These are phyloP conservation scores for Salticus scenicus DNA, from an alignment of 2,888 invertebrate genomes.

Conservation along the genomic window DNA sequence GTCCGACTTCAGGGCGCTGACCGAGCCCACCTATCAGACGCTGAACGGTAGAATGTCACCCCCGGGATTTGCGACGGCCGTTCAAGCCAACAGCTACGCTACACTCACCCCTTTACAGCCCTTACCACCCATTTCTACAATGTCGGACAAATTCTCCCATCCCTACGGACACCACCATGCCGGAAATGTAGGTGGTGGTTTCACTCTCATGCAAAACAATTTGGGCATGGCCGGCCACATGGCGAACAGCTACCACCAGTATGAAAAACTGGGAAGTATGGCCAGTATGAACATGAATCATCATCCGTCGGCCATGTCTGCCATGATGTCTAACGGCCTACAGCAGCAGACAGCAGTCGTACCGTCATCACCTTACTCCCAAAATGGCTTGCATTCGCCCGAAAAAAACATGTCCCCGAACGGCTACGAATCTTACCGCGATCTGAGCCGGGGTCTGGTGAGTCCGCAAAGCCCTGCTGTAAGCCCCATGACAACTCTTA, in stretches of 20 bases:
- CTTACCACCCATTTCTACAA: slow-evolving; percentile 96
- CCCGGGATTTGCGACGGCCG: slow-evolving; percentile 75
- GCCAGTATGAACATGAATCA: slow-evolving; percentile 91
- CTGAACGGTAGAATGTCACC: slow-evolving; percentile 93
- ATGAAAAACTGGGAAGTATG: slow-evolving; percentile 81
- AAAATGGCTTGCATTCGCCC: slow-evolving; percentile 85
- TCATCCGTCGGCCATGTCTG: slow-evolving; percentile 73
- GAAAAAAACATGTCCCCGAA: slow-evolving; percentile 85
- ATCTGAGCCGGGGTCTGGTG: slow-evolving; percentile 74
- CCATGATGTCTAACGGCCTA: slow-evolving; percentile 80
- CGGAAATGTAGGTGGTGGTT: slow-evolving; percentile 79
- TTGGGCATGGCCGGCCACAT: slow-evolving; percentile 77
- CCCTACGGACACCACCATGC: slow-evolving; percentile 75
- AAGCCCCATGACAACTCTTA: slow-evolving; percentile 77
- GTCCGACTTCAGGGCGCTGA: slow-evolving; percentile 83
- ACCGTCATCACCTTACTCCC: slow-evolving; percentile 85
- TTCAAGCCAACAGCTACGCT: slow-evolving; percentile 82
- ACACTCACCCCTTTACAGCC: slow-evolving; percentile 97
- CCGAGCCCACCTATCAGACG: slow-evolving; percentile 93
- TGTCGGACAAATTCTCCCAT: slow-evolving; percentile 94
- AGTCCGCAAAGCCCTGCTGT: slow-evolving; percentile 80
- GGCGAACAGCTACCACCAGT: slow-evolving; percentile 81
- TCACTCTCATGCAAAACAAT: slow-evolving; percentile 90
- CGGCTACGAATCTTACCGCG: slow-evolving; percentile 84
- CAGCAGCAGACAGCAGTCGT: slow-evolving; percentile 64